Conservation (phyloP, 2,888 invertebrate species). For the Bugulina stolonifera region DNA sequence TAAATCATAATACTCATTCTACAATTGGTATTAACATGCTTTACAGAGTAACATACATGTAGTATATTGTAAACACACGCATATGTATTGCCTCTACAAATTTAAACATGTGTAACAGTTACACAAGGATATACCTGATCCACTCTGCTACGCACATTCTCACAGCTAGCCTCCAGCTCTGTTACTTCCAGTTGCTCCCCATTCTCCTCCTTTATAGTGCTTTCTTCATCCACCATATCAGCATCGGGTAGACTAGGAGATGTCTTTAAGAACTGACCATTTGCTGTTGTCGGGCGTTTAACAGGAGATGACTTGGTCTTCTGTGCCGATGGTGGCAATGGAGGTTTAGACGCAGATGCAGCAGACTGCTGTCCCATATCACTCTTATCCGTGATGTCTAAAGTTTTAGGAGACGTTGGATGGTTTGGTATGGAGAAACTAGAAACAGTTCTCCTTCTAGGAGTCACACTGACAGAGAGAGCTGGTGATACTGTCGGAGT, state of each 20-base stretch:
- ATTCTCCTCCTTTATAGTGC: background rate
- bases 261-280: constrained; percentile 20
- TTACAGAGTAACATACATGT: no score
- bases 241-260: background rate
- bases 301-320: background rate
- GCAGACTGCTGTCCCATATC: background rate
- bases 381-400: background rate
- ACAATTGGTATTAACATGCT: no score
- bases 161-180: background rate
- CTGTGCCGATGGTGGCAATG: background rate
- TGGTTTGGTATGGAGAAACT: background rate
- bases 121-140: no score
- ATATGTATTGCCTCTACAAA: no score
- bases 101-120: no score
- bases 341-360: background rate
- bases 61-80: no score
- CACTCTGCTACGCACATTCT: no score
- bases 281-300: background rate
- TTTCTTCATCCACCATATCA: background rate
- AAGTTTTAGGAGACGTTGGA: background rate
- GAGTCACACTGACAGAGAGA: background rate
- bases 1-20: no score
- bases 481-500: background rate
- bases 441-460: no score
- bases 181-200: background rate